phyloP scores from a whole-genome alignment of 2,888 invertebrate species.

The Herminia tarsipennalis region DNA sequence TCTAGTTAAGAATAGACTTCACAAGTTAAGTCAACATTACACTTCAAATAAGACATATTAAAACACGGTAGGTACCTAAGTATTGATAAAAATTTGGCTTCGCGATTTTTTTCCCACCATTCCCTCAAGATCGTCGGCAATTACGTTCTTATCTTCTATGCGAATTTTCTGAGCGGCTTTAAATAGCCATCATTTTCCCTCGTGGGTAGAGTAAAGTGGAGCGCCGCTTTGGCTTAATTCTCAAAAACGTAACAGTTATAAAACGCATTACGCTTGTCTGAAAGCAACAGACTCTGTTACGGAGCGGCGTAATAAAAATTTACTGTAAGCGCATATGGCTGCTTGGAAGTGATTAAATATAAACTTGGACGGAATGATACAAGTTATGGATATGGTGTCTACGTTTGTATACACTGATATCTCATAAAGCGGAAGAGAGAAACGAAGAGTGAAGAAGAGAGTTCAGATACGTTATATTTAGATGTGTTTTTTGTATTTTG shows the following conservation, averaged over 20 bases:
- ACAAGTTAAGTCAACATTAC: too few species aligned
- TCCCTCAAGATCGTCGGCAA: slow-evolving; percentile 70
- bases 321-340: slow-evolving; percentile 2
- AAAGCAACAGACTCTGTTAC: slow-evolving; percentile 27
- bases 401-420: too few species aligned
- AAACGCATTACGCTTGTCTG: slow-evolving; percentile 54
- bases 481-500: too few species aligned
- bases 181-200: slow-evolving; percentile 76
- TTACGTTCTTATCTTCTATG: slow-evolving; percentile 74
- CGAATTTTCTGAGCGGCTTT: slow-evolving; percentile 77
- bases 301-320: slow-evolving; percentile 16
- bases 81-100: slow-evolving; percentile 54
- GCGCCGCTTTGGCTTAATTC: slow-evolving; percentile 56
- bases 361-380: neutral
- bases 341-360: neutral
- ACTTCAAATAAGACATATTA: slow-evolving; percentile 22
- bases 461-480: too few species aligned
- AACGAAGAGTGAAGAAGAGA: too few species aligned
- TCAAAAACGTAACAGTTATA: slow-evolving; percentile 55
- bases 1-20: too few species aligned
- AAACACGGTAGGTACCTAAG: slow-evolving; percentile 45
- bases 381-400: too few species aligned
- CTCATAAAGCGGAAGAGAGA: too few species aligned
- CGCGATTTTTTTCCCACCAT: slow-evolving; percentile 51
- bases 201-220: slow-evolving; percentile 54